Conservation (phyloP, 2,888 invertebrate genomes). For the Harmothoe impar region DNA sequence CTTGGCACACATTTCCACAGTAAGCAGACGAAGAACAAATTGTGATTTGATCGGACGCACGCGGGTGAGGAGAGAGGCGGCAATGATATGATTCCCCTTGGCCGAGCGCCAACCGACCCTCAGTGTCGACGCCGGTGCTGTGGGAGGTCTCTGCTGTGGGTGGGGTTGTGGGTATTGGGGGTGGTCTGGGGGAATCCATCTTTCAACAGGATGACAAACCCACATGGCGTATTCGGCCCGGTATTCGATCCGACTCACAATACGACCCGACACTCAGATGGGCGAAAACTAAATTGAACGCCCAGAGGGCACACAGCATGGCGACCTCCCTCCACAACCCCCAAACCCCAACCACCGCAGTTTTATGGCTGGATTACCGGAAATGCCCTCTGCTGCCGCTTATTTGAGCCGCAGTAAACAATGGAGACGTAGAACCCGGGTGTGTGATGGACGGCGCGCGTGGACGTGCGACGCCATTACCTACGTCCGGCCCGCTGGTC, state of each 20-base stretch:
- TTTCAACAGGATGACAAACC: no score
- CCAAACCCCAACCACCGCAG: not conserved
- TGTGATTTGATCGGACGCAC: not conserved
- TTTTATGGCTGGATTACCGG: not conserved
- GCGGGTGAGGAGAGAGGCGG: not conserved
- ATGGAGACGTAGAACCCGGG: not conserved
- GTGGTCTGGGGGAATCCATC: not conserved
- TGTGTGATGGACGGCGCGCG: not conserved
- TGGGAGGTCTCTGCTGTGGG: not conserved
- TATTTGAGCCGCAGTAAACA: not conserved
- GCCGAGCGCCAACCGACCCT: not conserved
- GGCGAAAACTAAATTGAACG: no score
- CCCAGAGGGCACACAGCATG: no score
- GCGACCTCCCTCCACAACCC: no score
- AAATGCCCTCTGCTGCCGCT: not conserved
- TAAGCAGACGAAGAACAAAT: not conserved
- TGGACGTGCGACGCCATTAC: not conserved
- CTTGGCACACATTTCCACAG: not conserved
- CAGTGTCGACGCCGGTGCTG: not conserved
- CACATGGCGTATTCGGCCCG: no score
- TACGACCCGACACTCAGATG: no score
- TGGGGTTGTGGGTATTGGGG: not conserved
- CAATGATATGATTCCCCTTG: not conserved
- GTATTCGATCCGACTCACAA: no score
- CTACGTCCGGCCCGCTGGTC: not conserved